A percentile compares a stretch with the other conserved stretches of the same genome.
phyloP scores from a whole-genome alignment of 2,888 invertebrate genomes.

The Tinea pellionella region DNA sequence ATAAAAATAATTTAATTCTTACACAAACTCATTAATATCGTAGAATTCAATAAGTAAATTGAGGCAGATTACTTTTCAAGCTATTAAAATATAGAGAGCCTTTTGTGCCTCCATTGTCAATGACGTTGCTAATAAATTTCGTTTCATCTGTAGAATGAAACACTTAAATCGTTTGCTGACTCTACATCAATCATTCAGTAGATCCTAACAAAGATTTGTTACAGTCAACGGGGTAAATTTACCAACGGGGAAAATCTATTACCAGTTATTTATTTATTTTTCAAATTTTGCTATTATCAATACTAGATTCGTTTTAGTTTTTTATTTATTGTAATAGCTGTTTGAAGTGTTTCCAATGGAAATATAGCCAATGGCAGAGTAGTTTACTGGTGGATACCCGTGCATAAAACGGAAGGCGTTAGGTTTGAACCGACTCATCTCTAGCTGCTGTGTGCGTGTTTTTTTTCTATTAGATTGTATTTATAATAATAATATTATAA shows the following conservation, averaged over 20 bases:
- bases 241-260: neutral
- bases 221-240: slow-evolving; percentile 35
- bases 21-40: neutral
- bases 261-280: no score
- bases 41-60: neutral
- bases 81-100: slow-evolving; percentile 19
- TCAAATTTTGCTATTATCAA: no score
- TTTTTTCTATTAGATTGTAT: no score
- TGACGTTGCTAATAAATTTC: slow-evolving; percentile 44
- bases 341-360: no score
- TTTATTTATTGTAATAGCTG: no score
- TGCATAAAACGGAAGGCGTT: no score
- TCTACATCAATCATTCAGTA: slow-evolving; percentile 45
- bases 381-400: no score
- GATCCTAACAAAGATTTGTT: slow-evolving; percentile 48
- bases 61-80: slow-evolving; percentile 26
- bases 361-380: no score
- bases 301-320: no score
- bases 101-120: slow-evolving; percentile 42
- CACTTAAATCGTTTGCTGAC: slow-evolving; percentile 36
- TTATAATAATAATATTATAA: no score
- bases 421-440: no score
- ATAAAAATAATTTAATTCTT: neutral
- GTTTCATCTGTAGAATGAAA: slow-evolving; percentile 22
- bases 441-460: no score